Evolutionary conservation across 2,888 invertebrate genomes (phyloP), one percentile per base, ranked within the genome.

Genomic region (Dolomedes plantarius): DNA sequence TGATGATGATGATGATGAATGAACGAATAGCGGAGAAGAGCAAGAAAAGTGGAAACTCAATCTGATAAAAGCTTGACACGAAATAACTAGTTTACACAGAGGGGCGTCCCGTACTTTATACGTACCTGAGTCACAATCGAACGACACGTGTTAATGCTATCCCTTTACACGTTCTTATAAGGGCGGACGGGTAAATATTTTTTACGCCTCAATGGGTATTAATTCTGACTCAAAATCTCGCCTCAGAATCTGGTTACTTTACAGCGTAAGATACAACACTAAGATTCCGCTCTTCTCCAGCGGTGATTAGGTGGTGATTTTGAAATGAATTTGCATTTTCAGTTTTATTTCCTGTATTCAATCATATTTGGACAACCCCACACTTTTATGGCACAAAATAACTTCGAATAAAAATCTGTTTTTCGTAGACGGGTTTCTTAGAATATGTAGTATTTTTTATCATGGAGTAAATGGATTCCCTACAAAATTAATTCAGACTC

Each of bases 31-130:
- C 56, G 19, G 56, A 78, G 46, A 64, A 46, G 65, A 68, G 74
- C 39, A 78, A 78, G 85, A 86, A 86, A 86, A 79, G 85, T 86
- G 80, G 86, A 80, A 86, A 86, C 86, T 86, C 86, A 80, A 86
- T 86, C 86, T 86, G 86, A 86, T 86, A 86, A 86, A 86, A 86
- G 86, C 86, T 69, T 67, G 80, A 86, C 86, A 86, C 86, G 86
- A 67, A 86, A 86, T 86, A 86, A 86, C 86, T 80, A 80, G 80
- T 86, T 86, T 86, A 86, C 86, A 76, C 80, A 86, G 80, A 64
- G 78, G 78, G 78, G 79, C 65, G 39, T 72, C 72, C 64, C 27
- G 31, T 80, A 69, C 82, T 76, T 72, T 77, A 75, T 68, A 50
- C 76, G 71, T 85, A 77, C 77, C 83, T 85, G 83, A 77, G 67